Evolutionary conservation across 2,797 vertebrate species (phyloP).

Genomic region (Gobio occitaniae): DNA sequence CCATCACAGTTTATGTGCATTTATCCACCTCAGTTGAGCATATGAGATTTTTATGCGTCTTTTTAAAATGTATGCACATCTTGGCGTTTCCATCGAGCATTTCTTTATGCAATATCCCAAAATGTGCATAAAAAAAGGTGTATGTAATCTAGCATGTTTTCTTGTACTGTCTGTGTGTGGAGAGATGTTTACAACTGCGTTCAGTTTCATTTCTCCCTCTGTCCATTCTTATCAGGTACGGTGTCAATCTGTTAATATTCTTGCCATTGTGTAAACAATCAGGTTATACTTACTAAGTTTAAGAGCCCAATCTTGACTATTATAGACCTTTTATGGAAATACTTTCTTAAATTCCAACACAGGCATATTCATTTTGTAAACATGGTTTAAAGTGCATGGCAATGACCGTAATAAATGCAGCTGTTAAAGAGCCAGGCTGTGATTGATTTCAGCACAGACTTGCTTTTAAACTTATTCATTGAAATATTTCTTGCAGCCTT

Average conservation of each 20-base stretch:
- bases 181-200: neutral
- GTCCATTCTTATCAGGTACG: neutral
- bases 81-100: no score
- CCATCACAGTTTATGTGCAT: no score
- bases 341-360: neutral
- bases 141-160: neutral
- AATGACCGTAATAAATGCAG: neutral
- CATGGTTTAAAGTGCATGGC: neutral
- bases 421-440: neutral
- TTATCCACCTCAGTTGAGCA: no score
- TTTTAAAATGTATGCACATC: no score
- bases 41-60: no score
- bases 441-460: neutral
- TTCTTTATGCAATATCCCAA: no score
- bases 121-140: no score
- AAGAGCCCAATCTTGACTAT: neutral
- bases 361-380: neutral
- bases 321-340: neutral
- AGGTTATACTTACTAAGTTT: neutral
- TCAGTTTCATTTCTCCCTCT: neutral
- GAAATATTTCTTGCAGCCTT: conserved; percentile 15
- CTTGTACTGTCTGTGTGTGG: neutral
- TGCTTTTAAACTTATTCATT: neutral
- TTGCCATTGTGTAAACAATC: neutral
- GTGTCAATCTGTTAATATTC: neutral